Evolutionary conservation across 2,888 invertebrate genomes (phyloP).

Genomic region (Neoascia interrupta): DNA sequence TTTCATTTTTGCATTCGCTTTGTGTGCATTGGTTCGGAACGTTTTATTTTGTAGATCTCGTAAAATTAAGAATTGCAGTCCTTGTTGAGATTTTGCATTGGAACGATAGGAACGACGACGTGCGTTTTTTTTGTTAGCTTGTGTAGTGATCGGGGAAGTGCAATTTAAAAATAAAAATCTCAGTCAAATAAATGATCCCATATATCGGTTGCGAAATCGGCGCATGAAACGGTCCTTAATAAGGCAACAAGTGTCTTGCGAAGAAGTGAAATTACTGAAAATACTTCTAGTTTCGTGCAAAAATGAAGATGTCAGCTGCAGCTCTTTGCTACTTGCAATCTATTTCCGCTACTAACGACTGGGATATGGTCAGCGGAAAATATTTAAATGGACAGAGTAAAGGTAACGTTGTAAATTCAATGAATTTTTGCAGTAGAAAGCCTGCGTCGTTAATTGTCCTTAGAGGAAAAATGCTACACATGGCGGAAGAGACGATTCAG

Average conservation of each 20-base stretch:
- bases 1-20: constrained; percentile 22
- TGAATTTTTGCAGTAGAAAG: too few species aligned
- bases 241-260: neutral
- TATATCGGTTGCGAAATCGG: too few species aligned
- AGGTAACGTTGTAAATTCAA: neutral
- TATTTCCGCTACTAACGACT: constrained; percentile 65
- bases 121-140: constrained; percentile 8
- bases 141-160: constrained; percentile 12
- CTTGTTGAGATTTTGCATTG: constrained; percentile 35
- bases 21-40: constrained; percentile 35
- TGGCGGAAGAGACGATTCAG: too few species aligned
- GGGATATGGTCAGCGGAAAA: constrained; percentile 70
- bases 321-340: constrained; percentile 71
- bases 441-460: too few species aligned
- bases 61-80: constrained; percentile 41
- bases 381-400: constrained; percentile 9
- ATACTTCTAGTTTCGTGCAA: constrained; percentile 3
- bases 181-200: constrained; percentile 25
- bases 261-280: neutral
- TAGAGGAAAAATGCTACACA: too few species aligned
- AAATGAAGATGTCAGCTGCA: constrained; percentile 70
- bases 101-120: constrained; percentile 22
- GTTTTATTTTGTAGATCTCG: constrained; percentile 27
- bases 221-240: constrained; percentile 1
- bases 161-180: neutral